Evolutionary conservation across 1,140 invertebrate species (phyloP), one percentile per base, ranked within the genome.

Genomic region (Pseudomyrmex concolor): DNA sequence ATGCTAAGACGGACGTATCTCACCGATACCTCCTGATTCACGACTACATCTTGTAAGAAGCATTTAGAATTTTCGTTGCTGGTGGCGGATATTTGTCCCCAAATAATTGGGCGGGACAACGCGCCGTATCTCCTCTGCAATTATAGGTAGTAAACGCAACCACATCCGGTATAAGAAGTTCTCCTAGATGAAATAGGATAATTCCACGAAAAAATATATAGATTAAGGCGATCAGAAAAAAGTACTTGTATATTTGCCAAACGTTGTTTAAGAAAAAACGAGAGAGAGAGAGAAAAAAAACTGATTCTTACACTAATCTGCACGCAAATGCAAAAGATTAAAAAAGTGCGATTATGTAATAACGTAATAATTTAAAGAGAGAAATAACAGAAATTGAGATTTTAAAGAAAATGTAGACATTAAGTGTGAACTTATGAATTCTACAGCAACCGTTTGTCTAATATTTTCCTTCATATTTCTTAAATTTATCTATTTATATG

Each of bases 131-230:
- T 91, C 86, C 93, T 92, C 92, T 93, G 90, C 93, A 94, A 94
- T 94, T 94, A 94, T 92, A 92, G 91, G 93, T 91, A 92, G 93
- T 94, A 94, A 94, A 94, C 89, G 90, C 88, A 87, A 92, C 94
- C 94, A 94, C 94, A 94, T 94, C 94, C 94, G 93, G 94, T 81
- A 91, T 83, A 87, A 89, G 84, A 83, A 90, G 85, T 86, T 90
- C 86, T n/a, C 8, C 86, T 92, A 93, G 90, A 90, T 88, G 87
- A 91, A 89, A 86, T 84, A 84, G 84, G 88, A 91, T 91, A 89
- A 90, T 91, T 92, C 90, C 78, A 82, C 87, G 89, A 83, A 71
- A 86, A 91, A 91, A 92, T 92, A 92, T 89, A 91, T 92, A 89
- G 91, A 93, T 93, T 92, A 91, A 88, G 70, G 67, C 22, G 82